phyloP scores from a whole-genome alignment of 2,113 vertebrate genomes.

The Falcunculus frontatus region DNA sequence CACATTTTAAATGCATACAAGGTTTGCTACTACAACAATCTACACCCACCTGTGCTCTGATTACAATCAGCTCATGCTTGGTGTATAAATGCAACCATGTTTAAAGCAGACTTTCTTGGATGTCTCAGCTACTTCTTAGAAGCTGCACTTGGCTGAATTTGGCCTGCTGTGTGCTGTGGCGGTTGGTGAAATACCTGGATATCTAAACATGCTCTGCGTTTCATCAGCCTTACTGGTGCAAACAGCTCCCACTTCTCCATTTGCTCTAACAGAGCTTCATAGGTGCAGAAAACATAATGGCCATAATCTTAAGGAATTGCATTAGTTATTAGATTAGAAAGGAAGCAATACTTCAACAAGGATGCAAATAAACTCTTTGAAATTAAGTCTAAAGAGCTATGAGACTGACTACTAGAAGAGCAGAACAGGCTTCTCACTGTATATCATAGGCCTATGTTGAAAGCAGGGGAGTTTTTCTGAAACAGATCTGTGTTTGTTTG shows the following conservation, averaged over 20 bases:
- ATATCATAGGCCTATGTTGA: background rate
- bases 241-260: background rate
- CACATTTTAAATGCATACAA: background rate
- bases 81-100: background rate
- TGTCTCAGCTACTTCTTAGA: background rate
- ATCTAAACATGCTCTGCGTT: background rate
- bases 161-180: background rate
- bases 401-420: background rate
- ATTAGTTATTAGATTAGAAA: background rate
- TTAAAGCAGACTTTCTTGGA: background rate
- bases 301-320: background rate
- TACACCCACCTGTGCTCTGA: background rate
- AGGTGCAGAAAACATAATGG: background rate
- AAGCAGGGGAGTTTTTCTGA: background rate
- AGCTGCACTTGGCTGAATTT: background rate
- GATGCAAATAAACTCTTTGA: background rate
- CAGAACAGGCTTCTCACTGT: background rate
- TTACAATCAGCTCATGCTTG: background rate
- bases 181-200: background rate
- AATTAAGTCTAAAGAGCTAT: background rate
- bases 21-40: background rate
- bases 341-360: background rate
- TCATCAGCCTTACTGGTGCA: background rate
- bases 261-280: background rate
- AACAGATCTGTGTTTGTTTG: background rate